Conservation (phyloP, 1,140 invertebrate genomes). For the Meloidogyne hapla region DNA sequence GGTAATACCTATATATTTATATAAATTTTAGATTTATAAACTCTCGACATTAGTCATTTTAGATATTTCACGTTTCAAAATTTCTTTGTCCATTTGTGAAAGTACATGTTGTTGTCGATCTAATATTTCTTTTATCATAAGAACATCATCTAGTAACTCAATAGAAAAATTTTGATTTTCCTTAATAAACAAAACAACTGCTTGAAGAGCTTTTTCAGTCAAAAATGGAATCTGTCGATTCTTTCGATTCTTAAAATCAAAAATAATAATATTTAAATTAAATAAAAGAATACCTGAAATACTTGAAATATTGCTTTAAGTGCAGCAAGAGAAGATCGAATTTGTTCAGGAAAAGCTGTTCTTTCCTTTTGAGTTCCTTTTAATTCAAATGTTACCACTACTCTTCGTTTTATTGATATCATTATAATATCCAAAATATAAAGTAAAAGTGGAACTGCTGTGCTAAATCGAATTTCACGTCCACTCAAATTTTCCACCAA, state of each 20-base stretch:
- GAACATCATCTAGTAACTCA: not conserved
- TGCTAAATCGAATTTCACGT: not conserved
- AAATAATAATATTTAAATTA: not conserved
- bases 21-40: not conserved
- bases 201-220: not conserved
- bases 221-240: slow-evolving; percentile 2
- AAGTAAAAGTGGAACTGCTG: not conserved
- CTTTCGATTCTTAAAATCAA: not conserved
- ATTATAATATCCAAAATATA: slow-evolving; percentile 2
- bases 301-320: not conserved
- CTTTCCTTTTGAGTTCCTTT: not conserved
- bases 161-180: not conserved
- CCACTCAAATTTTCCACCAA: slow-evolving; percentile 1
- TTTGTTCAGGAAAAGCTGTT: not conserved
- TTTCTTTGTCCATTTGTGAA: not conserved
- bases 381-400: not conserved
- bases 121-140: not conserved
- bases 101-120: not conserved
- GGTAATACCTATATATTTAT: not conserved
- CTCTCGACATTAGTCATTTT: not conserved
- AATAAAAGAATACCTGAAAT: not conserved
- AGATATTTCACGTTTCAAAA: slow-evolving; percentile 6
- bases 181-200: not conserved
- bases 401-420: not conserved
- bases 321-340: not conserved